Evolutionary conservation across 2,113 vertebrate genomes (phyloP), one percentile per base, ranked within the genome.

Genomic region (Athene noctua): DNA sequence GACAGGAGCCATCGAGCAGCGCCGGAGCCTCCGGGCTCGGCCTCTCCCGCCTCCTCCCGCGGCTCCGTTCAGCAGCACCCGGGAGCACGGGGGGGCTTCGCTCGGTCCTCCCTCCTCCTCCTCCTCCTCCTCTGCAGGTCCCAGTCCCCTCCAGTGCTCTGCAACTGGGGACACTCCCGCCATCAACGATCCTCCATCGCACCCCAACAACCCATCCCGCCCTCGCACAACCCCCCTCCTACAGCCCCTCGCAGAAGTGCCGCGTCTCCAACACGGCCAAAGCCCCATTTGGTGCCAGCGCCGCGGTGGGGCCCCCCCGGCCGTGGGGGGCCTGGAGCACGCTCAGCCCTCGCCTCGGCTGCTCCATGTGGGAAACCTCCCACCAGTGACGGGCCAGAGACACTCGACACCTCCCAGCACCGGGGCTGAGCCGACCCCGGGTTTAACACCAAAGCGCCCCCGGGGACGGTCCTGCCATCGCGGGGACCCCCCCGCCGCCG

Each of bases 271-370:
- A 3, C 3, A 4, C 0, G 2, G 32, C 19, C 12, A 29, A 88
- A 34, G 7, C 6, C 38, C 46, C 1, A 2, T 3, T 5, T 5
- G 1, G 19, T 46, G 65, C 71, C 82, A 40, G 80, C 3, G 5
- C 79, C 4, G 1, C 2, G 6, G 46, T 6, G 0, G 2, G 18
- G 5, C 27, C 55, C 36, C 58, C 8, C 0, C 0, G 46, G 7
- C 25, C 38, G 11, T 6, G 17, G 2, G 32, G 65, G 46, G 51
- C 68, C 3, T 32, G 73, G 71, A 68, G 1, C 16, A 4, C 22
- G 0, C 42, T n/a, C 61, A 3, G 74, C 82, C 18, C 57, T 23
- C 11, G 16, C 47, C 34, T 4, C 3, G 26, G 44, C 62, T 15
- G 40, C 29, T 75, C 63, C 75, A 19, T 0, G 22, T 20, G 12